Evolutionary conservation across 2,888 invertebrate species (phyloP).

Genomic region (Nowickia ferox): DNA sequence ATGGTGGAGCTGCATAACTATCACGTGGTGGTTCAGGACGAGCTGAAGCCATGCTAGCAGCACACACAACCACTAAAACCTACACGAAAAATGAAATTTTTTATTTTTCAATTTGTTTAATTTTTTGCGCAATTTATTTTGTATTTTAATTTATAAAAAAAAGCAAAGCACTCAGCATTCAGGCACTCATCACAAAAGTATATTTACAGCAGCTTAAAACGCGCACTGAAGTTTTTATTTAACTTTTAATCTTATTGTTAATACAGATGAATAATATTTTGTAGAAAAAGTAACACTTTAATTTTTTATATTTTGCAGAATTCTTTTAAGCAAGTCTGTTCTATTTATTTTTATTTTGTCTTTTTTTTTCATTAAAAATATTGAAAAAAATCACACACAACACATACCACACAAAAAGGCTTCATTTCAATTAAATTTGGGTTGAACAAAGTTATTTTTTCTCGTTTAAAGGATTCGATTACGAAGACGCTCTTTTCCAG

Average conservation of each 20-base stretch:
- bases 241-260: too few relatives aligned
- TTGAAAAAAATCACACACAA: not conserved
- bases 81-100: constrained; percentile 66
- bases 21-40: constrained; percentile 82
- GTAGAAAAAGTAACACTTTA: not conserved
- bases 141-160: constrained; percentile 7
- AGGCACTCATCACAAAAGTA: not conserved
- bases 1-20: constrained; percentile 78
- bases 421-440: constrained; percentile 77
- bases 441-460: constrained; percentile 38
- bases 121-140: constrained; percentile 7
- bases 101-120: constrained; percentile 24
- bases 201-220: not conserved
- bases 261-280: too few relatives aligned
- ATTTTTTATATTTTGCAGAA: not conserved
- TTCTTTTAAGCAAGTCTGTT: not conserved
- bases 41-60: constrained; percentile 78
- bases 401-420: constrained; percentile 82
- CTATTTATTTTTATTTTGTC: not conserved
- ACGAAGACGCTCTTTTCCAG: constrained; percentile 45
- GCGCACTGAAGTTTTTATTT: too few relatives aligned
- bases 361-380: not conserved
- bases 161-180: not conserved
- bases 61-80: constrained; percentile 79
- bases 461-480: constrained; percentile 58